Base-by-base conservation (phyloP, 2,113 vertebrate genomes). In the Raja brachyura region DNA sequence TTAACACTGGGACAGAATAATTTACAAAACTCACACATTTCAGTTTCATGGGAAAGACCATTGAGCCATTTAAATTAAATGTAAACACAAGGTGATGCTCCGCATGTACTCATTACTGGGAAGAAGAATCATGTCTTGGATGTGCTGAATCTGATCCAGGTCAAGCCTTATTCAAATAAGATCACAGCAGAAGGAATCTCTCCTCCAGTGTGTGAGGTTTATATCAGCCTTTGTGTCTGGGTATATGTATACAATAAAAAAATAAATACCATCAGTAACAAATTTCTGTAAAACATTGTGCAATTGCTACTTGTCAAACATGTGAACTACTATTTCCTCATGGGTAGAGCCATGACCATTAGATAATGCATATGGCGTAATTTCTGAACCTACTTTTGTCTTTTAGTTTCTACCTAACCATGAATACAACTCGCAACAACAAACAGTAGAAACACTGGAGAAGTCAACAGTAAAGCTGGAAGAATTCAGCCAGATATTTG, bases 401-500 rank as follows among this genome's bases (percentile, higher is more conserved):
- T 92, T 11, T 74, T 20, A 92, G 90, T 92, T 92, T 54, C 33
- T 16, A 28, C 22, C 70, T 18, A 54, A 39, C 20, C 20, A 28
- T 33, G 28, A 48, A 25, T 66, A 13, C 18, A 70, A 95, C 94
- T 99, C 99, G 96, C 97, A 96, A 97, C 96, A 96, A 94, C 96
- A 97, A 97, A 95, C 97, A 5, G 97, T 97, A 70, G 95, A 96
- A 0, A 63, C 93, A 0, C 95, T 97, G 90, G 94, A 96, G 28
- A 96, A 96, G 70, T 95, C 95, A 0, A 94, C 95, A 0, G 94
- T 94, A 76, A 96, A 95, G 93, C 95, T 99, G 93, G 93, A 39
- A n/a, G 93, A 94, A 75, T 95, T 99, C 94, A 96, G 95, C 95
- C 96, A 95, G 94, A 96, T 90, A 0, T 96, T 99, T 75, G 96